Base-by-base conservation (phyloP, 2,797 vertebrate species). In the Xiphorhynchus erythropygius region DNA sequence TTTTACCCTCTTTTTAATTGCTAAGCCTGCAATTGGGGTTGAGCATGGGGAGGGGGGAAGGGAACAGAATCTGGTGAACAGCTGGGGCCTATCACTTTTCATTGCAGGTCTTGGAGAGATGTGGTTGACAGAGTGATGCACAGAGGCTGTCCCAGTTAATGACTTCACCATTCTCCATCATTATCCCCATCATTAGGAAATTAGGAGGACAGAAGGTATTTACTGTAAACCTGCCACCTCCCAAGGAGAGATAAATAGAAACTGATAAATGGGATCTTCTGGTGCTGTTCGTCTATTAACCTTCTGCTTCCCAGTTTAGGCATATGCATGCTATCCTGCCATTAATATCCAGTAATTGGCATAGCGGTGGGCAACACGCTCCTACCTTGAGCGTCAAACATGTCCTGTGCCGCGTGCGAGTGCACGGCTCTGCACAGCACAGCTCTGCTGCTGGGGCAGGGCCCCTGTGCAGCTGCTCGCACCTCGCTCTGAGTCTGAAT, bases 181-280 rank as follows among this genome's bases (percentile, higher is more conserved):
- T 99, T 99, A 99, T 99, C 98, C 98, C 98, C 98, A 99, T 99
- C 99, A 99, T 99, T 99, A 99, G 99, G 98, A 99, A 99, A 99
- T 99, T 99, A 99, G 98, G 98, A 98, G 99, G 99, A 99, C 99
- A 99, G 99, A 99, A 99, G 99, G 99, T 99, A 99, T 99, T 99
- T 99, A 99, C 99, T 99, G 99, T 99, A 99, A 99, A 99, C 98
- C 99, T 99, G 99, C 99, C 99, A 99, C 99, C 99, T 99, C 99
- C 99, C 99, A 99, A 99, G 99, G 99, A 99, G 99, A 99, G 99
- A 99, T 99, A 99, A 99, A 99, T 99, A 99, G 99, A 99, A 99
- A 98, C 99, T 99, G 99, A 99, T 99, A 99, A 99, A 99, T 99
- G 99, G 97, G 98, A 98, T 99, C 98, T 98, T 97, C 98, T 98